Evolutionary conservation across 2,888 invertebrate species (phyloP).

Genomic region (Pristionchus japonicus): DNA sequence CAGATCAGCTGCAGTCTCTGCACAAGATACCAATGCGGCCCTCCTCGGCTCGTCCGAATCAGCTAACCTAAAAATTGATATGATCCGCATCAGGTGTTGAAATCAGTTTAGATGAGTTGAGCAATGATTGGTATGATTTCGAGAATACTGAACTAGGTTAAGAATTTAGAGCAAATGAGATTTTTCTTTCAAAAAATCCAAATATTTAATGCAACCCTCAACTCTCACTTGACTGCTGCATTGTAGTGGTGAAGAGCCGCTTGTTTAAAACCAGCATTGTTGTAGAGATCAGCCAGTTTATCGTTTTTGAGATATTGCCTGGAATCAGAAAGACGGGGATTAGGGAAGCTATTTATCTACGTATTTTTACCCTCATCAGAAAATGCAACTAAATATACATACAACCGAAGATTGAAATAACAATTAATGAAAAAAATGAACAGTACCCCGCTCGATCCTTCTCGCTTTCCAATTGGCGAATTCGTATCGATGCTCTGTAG

Average conservation of each 20-base stretch:
- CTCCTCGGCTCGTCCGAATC: background rate
- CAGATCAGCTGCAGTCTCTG: slow-evolving; percentile 34
- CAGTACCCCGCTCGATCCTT: background rate
- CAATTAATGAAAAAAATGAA: background rate
- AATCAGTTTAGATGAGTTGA: too few species aligned
- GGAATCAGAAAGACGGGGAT: background rate
- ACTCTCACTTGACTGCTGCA: background rate
- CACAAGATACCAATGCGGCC: background rate
- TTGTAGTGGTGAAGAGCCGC: background rate
- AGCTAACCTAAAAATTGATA: background rate
- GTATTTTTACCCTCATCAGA: too few species aligned
- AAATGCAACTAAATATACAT: too few species aligned
- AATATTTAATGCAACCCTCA: background rate
- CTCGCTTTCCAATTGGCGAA: background rate
- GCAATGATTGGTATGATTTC: too few species aligned
- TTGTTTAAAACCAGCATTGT: background rate
- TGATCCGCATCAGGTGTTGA: too few species aligned
- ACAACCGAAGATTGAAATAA: too few species aligned
- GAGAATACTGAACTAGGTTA: too few species aligned
- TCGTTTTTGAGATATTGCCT: background rate
- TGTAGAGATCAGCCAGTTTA: background rate
- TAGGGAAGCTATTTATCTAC: background rate
- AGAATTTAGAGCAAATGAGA: too few species aligned
- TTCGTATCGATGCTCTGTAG: background rate
- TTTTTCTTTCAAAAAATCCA: background rate